These are phyloP conservation scores for Steatocranus sp. DNA, from an alignment of 2,797 vertebrate species.

Conservation along the genomic window DNA sequence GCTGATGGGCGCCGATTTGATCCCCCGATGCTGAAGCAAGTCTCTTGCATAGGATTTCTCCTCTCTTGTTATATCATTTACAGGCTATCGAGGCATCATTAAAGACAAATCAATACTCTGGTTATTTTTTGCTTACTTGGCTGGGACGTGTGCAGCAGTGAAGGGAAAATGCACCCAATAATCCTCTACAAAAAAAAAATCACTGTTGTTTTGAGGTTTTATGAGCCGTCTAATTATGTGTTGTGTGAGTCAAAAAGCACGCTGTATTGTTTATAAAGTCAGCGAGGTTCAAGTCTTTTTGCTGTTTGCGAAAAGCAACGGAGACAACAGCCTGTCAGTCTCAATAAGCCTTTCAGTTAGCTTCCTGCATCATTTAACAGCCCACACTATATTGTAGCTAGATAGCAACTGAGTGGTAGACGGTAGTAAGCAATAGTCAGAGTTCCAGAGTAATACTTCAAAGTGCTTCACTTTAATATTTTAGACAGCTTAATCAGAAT, in stretches of 20 bases:
- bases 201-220: background rate
- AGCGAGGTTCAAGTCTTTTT: background rate
- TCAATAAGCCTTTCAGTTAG: background rate
- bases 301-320: background rate
- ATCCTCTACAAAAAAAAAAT: background rate
- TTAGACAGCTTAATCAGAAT: background rate
- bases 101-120: conserved; percentile 32
- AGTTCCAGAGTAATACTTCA: background rate
- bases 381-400: background rate
- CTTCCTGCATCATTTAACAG: background rate
- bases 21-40: conserved; percentile 22
- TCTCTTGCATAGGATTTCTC: conserved; percentile 5
- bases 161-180: background rate
- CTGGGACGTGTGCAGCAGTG: background rate
- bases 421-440: background rate
- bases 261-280: background rate
- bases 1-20: conserved; percentile 32
- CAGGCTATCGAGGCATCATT: conserved; percentile 21
- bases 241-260: background rate
- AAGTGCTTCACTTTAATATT: background rate
- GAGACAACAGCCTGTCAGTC: background rate
- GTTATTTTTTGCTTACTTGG: conserved; percentile 9
- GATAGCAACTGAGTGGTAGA: background rate
- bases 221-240: background rate
- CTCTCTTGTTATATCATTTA: conserved; percentile 38